Conservation (phyloP, 2,888 invertebrate genomes). For the Nomada lathburiana region DNA sequence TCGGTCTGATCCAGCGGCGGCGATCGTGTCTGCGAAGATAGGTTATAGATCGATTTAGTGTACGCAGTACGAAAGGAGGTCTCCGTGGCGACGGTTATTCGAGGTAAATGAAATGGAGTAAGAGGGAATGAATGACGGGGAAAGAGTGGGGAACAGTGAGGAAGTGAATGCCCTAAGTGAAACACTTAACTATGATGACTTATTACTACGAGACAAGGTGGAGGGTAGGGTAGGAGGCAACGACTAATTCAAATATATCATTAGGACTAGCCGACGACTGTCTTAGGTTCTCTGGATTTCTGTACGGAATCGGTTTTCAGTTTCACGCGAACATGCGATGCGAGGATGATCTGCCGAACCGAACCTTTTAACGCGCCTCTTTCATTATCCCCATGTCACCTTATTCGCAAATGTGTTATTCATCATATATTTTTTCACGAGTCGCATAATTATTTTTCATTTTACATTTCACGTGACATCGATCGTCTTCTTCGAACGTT, state of each 20-base stretch:
- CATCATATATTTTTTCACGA: constrained; percentile 32
- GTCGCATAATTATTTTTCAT: background rate
- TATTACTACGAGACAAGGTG: constrained; percentile 65
- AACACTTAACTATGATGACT: constrained; percentile 70
- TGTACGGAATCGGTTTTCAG: constrained; percentile 55
- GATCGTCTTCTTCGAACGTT: constrained; percentile 34
- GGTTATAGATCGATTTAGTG: constrained; percentile 70
- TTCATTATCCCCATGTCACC: constrained; percentile 20
- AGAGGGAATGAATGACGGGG: constrained; percentile 1
- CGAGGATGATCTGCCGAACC: constrained; percentile 33
- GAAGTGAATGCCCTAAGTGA: constrained; percentile 61
- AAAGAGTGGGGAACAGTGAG: constrained; percentile 3
- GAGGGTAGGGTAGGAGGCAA: constrained; percentile 75
- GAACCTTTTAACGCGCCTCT: constrained; percentile 42
- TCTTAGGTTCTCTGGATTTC: constrained; percentile 71
- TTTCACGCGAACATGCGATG: constrained; percentile 51
- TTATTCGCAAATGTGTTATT: constrained; percentile 8
- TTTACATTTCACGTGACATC: constrained; percentile 3
- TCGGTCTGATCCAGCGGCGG: constrained; percentile 49
- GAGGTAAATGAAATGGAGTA: constrained; percentile 41
- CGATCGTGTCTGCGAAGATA: constrained; percentile 59
- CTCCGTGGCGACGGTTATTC: constrained; percentile 59
- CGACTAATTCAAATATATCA: constrained; percentile 81
- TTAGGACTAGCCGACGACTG: constrained; percentile 81
- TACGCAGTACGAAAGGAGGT: constrained; percentile 58